Percentiles rank a stretch among this genome's conserved stretches.
Evolutionary conservation across 2,113 vertebrate species (phyloP).

Genomic region (Scophthalmus maximus): DNA sequence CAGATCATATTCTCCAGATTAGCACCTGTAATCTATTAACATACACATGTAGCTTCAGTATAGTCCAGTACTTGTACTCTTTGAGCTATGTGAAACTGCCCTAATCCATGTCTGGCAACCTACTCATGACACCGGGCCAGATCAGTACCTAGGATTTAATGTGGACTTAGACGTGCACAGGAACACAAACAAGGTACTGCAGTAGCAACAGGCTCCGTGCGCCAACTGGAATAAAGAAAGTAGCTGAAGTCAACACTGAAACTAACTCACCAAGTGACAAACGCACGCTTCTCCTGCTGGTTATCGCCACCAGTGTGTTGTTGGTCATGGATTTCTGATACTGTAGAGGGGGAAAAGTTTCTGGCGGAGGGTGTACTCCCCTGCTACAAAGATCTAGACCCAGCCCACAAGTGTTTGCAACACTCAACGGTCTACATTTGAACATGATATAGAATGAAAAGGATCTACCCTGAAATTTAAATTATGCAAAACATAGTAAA

Average conservation of each 20-base stretch:
- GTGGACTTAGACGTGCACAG: slow-evolving; percentile 16
- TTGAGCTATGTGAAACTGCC: background rate
- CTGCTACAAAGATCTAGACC: too few relatives aligned
- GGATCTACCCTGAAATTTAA: background rate
- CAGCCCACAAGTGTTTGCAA: background rate
- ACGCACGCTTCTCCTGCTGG: background rate
- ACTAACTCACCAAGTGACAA: background rate
- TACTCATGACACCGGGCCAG: background rate
- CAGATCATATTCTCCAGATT: slow-evolving; percentile 14
- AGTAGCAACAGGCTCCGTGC: background rate
- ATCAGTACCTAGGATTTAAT: slow-evolving; percentile 4
- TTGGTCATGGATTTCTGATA: too few relatives aligned
- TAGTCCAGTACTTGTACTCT: background rate
- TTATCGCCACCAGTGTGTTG: background rate
- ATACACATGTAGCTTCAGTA: background rate
- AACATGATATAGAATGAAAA: too few relatives aligned
- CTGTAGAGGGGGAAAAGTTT: too few relatives aligned
- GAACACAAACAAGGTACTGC: background rate
- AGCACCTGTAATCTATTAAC: slow-evolving; percentile 48
- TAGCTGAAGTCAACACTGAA: slow-evolving; percentile 13
- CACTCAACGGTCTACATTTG: background rate
- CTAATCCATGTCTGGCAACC: slow-evolving; percentile 35
- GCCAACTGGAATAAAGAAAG: too few relatives aligned
- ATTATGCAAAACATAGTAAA: slow-evolving; percentile 11
- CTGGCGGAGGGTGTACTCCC: too few relatives aligned